Percentiles rank a stretch among this genome's conserved stretches.
phyloP scores from a whole-genome alignment of 2,888 invertebrate species.

The Microctonus hyperodae region DNA sequence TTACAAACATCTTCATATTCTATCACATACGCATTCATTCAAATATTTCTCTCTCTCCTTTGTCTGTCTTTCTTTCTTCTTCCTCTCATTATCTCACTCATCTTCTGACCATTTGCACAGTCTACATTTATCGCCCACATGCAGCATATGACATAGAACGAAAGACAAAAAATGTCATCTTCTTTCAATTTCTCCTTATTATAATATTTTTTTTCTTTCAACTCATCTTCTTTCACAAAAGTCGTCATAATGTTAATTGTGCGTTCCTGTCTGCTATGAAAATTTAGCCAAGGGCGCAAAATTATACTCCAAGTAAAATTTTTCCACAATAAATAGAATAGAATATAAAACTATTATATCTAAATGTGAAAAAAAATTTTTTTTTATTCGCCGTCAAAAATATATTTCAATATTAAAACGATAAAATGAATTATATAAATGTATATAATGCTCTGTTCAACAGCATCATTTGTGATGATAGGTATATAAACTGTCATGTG shows the following conservation, averaged over 20 bases:
- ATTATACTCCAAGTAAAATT: too few species aligned
- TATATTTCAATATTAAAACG: too few species aligned
- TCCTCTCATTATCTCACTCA: background rate
- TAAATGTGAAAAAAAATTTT: too few species aligned
- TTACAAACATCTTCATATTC: background rate
- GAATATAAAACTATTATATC: background rate
- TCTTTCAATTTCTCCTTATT: too few species aligned
- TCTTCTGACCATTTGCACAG: constrained; percentile 4
- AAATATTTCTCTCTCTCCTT: constrained; percentile 11
- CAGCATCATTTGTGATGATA: too few species aligned
- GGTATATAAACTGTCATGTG: constrained; percentile 9
- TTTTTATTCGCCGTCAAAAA: too few species aligned
- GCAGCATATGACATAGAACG: background rate
- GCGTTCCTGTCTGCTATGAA: background rate
- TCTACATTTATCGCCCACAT: background rate
- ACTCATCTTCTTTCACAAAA: background rate
- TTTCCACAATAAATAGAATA: too few species aligned
- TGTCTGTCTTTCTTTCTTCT: constrained; percentile 17
- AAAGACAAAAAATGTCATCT: background rate
- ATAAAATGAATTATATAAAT: too few species aligned
- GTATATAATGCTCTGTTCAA: too few species aligned
- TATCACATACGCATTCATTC: constrained; percentile 23
- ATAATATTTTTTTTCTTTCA: background rate
- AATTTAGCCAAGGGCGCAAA: background rate
- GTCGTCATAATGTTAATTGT: background rate